These are phyloP conservation scores for Gonatopus flavifemur DNA, from an alignment of 1,140 invertebrate species.

Conservation along the genomic window DNA sequence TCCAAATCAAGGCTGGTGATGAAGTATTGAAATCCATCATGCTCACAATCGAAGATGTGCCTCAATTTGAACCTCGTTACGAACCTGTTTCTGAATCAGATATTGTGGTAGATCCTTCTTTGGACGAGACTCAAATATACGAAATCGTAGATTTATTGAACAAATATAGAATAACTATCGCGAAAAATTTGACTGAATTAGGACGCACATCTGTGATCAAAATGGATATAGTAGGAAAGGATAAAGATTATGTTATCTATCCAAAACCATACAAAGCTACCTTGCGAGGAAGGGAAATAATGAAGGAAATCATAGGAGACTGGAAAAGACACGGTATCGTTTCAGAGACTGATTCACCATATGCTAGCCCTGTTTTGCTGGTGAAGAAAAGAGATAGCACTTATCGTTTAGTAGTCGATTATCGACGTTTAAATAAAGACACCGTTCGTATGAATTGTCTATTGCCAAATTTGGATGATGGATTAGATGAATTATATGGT, in stretches of 20 bases:
- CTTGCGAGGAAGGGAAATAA: neutral
- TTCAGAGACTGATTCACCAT: neutral
- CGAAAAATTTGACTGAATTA: constrained; percentile 6
- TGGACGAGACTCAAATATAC: neutral
- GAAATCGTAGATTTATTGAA: constrained; percentile 5
- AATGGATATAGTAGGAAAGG: constrained; percentile 6
- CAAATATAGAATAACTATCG: constrained; percentile 4
- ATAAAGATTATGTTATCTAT: neutral
- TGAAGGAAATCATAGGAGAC: constrained; percentile 3
- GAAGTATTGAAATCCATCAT: no score
- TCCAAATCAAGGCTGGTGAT: no score
- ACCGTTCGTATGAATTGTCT: no score
- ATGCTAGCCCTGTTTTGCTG: no score
- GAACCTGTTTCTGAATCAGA: neutral
- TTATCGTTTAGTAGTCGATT: no score
- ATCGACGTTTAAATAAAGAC: no score
- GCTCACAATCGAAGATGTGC: no score
- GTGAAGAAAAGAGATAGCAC: no score
- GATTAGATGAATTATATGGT: no score
- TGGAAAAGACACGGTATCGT: constrained; percentile 6
- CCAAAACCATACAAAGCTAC: constrained; percentile 6
- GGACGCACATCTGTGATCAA: constrained; percentile 4
- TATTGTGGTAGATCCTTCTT: neutral
- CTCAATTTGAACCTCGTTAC: no score
- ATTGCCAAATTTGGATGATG: no score